A percentile compares a stretch with the other conserved stretches of the same genome.
Conservation (phyloP, 1,140 invertebrate species). For the Cepaea nemoralis region DNA sequence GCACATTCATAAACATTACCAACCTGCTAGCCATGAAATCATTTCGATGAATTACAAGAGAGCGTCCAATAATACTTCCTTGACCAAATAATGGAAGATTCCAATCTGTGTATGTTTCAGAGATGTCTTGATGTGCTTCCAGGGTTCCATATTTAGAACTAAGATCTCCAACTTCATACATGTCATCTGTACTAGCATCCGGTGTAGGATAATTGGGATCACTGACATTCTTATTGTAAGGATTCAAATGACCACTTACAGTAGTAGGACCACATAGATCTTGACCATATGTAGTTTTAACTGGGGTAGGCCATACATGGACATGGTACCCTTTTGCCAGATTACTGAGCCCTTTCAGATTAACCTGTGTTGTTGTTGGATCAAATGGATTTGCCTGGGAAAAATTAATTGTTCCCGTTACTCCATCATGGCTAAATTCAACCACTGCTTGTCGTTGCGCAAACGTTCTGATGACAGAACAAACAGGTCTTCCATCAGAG, state of each 20-base stretch:
- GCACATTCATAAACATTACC: not conserved
- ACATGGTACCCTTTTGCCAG: slow-evolving; percentile 73
- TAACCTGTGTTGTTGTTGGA: slow-evolving; percentile 85
- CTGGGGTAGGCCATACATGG: slow-evolving; percentile 73
- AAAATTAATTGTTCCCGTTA: slow-evolving; percentile 85
- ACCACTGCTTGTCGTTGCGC: not conserved
- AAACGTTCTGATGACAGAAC: slow-evolving; percentile 25
- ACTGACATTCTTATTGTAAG: slow-evolving; percentile 61
- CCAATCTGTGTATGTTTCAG: slow-evolving; percentile 82
- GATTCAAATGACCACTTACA: slow-evolving; percentile 78
- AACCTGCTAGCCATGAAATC: slow-evolving; percentile 47
- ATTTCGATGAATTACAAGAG: slow-evolving; percentile 84
- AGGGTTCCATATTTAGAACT: slow-evolving; percentile 87
- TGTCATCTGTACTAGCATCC: slow-evolving; percentile 77
- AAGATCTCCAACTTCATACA: slow-evolving; percentile 85
- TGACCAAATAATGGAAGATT: slow-evolving; percentile 87
- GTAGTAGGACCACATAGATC: slow-evolving; percentile 84
- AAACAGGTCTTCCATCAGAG: not conserved
- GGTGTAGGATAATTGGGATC: slow-evolving; percentile 42
- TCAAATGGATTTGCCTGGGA: slow-evolving; percentile 87
- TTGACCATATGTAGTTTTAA: slow-evolving; percentile 79
- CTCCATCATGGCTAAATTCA: slow-evolving; percentile 82
- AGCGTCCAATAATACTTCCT: slow-evolving; percentile 85
- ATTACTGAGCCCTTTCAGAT: slow-evolving; percentile 76
- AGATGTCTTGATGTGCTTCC: slow-evolving; percentile 72